Base-by-base conservation (phyloP, 1,140 invertebrate species). In the Monomorium pharaonis region DNA sequence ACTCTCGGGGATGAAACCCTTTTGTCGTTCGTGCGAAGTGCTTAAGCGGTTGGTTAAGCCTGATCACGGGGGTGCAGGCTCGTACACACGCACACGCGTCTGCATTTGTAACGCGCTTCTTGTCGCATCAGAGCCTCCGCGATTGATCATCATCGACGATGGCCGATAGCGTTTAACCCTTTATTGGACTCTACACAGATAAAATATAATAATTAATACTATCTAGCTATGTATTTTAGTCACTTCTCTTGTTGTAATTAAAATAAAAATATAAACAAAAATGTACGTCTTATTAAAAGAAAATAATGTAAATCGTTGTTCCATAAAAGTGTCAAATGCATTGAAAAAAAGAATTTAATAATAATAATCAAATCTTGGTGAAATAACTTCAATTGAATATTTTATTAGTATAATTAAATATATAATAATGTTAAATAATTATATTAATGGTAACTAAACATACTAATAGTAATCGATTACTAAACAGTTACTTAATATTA, bases 31-130 rank as follows among this genome's bases (percentile, higher is more conserved):
- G 93, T 81, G 92, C 85, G 92, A 93, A 91, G 89, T 91, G 91
- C 93, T 93, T 92, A 94, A 91, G 91, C 90, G 93, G 91, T 93
- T 94, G 92, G 90, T 92, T 93, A 92, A 93, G 87, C 92, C 85
- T 37, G 30, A 91, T 69, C 74, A 85, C 78, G 42, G 85, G 80
- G 80, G 60, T 47, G n/a, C 24, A 7, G 27, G 58, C 18, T 37
- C 70, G 44, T 54, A 30, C 24, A 6, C 16, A 2, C 18, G n/a
- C 21, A 54, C 70, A 9, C 37, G 30, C 44, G 16, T 27, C 9
- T 18, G 24, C 27, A 7, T 42, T 42, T 24, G 58, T 24, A 60
- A 24, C n/a, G 24, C 56, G 33, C 54, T 62, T 63, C 67, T 63
- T 27, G 62, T 56, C 56, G 67, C 63, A 27, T 67, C 27, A 65